Percentiles rank a stretch among this genome's conserved stretches.
phyloP scores from a whole-genome alignment of 2,888 invertebrate genomes.

The Trichopria drosophilae region DNA sequence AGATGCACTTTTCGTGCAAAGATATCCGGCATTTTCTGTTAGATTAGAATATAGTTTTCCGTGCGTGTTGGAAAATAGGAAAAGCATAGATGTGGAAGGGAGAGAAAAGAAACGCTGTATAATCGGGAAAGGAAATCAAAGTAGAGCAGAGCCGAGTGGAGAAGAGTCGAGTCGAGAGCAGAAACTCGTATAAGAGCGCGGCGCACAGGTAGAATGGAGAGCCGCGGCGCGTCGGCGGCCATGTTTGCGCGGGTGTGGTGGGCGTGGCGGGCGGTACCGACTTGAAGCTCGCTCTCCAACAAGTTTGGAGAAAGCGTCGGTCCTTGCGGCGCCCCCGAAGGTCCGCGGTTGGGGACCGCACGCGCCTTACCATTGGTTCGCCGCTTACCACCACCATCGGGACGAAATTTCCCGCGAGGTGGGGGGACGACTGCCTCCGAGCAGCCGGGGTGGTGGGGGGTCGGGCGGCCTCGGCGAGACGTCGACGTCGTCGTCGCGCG shows the following conservation, averaged over 20 bases:
- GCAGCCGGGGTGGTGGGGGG: no score
- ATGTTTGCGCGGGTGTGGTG: slow-evolving; percentile 57
- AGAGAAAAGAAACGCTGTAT: neutral
- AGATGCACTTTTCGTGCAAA: no score
- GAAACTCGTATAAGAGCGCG: neutral
- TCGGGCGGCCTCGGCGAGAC: no score
- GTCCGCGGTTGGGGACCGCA: slow-evolving; percentile 37
- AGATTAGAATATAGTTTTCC: no score
- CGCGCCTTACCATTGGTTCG: slow-evolving; percentile 30
- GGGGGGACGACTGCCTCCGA: no score
- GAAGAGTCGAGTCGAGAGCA: neutral
- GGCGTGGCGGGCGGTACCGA: slow-evolving; percentile 53
- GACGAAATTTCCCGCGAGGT: no score
- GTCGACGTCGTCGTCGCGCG: no score
- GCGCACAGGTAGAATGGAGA: no score
- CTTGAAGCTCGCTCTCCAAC: slow-evolving; percentile 46
- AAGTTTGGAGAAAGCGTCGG: slow-evolving; percentile 48
- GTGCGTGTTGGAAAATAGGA: slow-evolving; percentile 23
- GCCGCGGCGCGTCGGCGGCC: slow-evolving; percentile 50
- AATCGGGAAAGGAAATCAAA: neutral
- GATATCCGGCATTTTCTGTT: no score
- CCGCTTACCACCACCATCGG: no score
- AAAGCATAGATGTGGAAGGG: slow-evolving; percentile 1
- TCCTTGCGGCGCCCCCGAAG: slow-evolving; percentile 28
- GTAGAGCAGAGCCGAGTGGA: neutral